Evolutionary conservation across 2,113 vertebrate species (phyloP), one percentile per base, ranked within the genome.

Genomic region (Rhinolophus ferrumequinum): DNA sequence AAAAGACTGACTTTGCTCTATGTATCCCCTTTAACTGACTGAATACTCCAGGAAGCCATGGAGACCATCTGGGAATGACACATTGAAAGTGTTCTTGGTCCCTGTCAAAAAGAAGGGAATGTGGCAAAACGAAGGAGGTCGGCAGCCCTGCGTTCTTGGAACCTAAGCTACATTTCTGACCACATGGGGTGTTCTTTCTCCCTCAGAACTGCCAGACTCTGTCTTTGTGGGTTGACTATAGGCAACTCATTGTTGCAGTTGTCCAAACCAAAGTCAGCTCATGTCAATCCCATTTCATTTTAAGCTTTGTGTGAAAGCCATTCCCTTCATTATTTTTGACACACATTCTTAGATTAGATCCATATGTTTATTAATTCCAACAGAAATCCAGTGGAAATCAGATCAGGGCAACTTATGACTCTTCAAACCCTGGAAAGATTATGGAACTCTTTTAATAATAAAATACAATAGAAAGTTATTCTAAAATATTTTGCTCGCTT

Each of bases 331-430:
- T 97, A 88, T 96, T 98, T 98, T 96, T 98, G 96, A 98, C 90
- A 90, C 93, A 96, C 0, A 12, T 44, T 94, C 30, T 95, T 95
- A 97, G 88, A 98, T 98, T 95, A 90, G 95, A 97, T 97, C 96
- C 93, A 97, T 97, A 96, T 97, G 95, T 80, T 97, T 98, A 97
- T 97, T 98, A 98, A 98, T 97, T 97, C 67, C 75, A 77, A 22
- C 81, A 96, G 94, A 98, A 98, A 97, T 93, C n/a, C 97, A 82
- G 64, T 88, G 93, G 93, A 98, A 98, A 97, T 95, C 60, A 60
- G 90, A 97, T 90, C 79, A 64, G 56, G 93, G 88, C 97, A 98
- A 98, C 98, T 98, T 97, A 98, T 97, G 97, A 97, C 89, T 97
- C 90, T 50, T 94, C 70, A 93, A 95, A 62, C 47, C 92, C 94